These are phyloP conservation scores for Athene noctua DNA, from an alignment of 2,113 vertebrate genomes.

Conservation along the genomic window DNA sequence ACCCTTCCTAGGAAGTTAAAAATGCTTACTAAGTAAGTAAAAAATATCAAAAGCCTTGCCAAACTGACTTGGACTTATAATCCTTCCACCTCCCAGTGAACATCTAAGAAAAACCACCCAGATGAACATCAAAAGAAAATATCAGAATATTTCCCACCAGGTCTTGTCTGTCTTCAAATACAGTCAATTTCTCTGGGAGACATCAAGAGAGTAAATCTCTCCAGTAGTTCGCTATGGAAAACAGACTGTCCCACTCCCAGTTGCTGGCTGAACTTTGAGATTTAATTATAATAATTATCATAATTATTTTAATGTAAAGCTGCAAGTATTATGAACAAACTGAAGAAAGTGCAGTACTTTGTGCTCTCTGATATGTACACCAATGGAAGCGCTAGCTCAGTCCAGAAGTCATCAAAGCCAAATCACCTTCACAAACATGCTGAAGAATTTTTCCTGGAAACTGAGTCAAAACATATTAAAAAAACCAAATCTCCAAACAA, in stretches of 20 bases:
- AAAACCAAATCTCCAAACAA: neutral
- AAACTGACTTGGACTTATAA: neutral
- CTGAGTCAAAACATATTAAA: neutral
- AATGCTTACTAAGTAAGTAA: neutral
- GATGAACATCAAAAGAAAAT: neutral
- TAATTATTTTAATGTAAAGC: neutral
- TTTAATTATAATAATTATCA: neutral
- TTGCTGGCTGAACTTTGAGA: neutral
- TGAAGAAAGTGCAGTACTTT: neutral
- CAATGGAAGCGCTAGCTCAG: neutral
- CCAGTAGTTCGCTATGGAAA: neutral
- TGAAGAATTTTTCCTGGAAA: neutral
- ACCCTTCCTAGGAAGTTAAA: neutral
- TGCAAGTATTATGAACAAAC: neutral
- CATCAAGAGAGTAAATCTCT: neutral
- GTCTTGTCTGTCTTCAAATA: neutral
- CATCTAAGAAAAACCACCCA: neutral
- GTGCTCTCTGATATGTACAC: rapidly evolving
- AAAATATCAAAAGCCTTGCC: neutral
- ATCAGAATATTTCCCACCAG: neutral
- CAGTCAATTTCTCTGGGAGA: neutral
- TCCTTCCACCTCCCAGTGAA: neutral
- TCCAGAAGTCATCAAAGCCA: neutral
- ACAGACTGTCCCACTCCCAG: neutral
- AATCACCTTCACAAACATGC: neutral